Base-by-base conservation (phyloP, 92 coral and sea anemone species). In the Umimayanthus chanpuru region DNA sequence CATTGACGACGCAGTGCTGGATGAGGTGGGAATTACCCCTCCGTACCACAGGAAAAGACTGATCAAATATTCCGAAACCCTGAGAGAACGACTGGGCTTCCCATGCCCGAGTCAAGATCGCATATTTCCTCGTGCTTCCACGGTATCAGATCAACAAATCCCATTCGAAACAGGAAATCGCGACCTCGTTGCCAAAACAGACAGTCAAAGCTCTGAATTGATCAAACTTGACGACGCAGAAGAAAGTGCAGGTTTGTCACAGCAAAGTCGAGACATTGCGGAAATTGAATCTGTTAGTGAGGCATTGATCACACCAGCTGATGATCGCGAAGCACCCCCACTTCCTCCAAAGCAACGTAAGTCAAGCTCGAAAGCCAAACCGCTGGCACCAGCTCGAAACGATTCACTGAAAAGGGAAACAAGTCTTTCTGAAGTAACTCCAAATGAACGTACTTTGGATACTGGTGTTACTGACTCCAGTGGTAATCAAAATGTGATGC, bases 1-100 rank as follows among this genome's bases (percentile, higher is more conserved):
- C 43, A 86, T 97, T 20, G 87, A 90, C 39, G 98, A 95, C 64
- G 81, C 67, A 77, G 95, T 88, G 15, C 93, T 97, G 36, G 98
- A 95, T 88, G 50, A 77, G 23, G 81, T 97, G 29, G 96, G 93
- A 68, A 94, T 97, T 80, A 87, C 81, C 36, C 90, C 93, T 43
- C 92, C 95, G 20, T 96, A 96, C 74, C 99, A 97, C 88, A 94
- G 99, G 64, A 97, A 85, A 82, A 90, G 99, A 80, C 58, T 97
- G 43, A 77, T 97, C 39, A 89, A 81, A 50, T 94, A 88, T 79
- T 91, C 91, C 75, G 92, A 86, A 82, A 82, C 90, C 55, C 92
- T 97, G 6, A 89, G 86, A 66, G 94, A 85, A 30, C 90, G 91
- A 79, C 92, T 90, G 32, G 88, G 92, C 15, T 47, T 77, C 56